These are phyloP conservation scores for Triops longicaudatus DNA, from an alignment of 1,140 invertebrate species.

Conservation along the genomic window DNA sequence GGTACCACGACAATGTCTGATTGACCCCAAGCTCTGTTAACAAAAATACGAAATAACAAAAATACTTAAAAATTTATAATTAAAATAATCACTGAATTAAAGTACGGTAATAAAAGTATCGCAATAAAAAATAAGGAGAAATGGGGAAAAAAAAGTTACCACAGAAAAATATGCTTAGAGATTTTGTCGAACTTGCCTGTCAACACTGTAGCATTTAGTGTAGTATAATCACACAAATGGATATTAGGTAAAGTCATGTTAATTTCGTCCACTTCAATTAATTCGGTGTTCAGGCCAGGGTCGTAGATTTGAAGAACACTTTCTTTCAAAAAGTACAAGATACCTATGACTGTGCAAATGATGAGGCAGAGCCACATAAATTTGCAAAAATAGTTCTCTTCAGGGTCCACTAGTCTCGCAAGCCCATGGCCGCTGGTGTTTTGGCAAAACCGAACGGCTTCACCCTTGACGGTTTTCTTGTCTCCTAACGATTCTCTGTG, in stretches of 20 bases:
- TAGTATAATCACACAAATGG: conserved; percentile 2
- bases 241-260: background rate
- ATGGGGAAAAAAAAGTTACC: too few relatives aligned
- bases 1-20: conserved; percentile 6
- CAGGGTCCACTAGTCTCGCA: background rate
- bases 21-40: background rate
- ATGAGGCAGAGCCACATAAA: background rate
- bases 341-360: background rate
- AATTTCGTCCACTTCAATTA: background rate
- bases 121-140: too few relatives aligned
- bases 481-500: background rate
- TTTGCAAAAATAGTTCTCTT: background rate
- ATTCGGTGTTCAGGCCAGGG: background rate
- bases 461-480: background rate
- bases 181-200: background rate
- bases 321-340: background rate
- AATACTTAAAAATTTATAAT: background rate
- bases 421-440: background rate
- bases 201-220: background rate
- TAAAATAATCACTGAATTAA: too few relatives aligned
- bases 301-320: background rate
- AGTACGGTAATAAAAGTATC: too few relatives aligned
- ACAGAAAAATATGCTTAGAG: too few relatives aligned
- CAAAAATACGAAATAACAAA: background rate
- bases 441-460: background rate